A percentile compares a stretch with the other conserved stretches of the same genome.
phyloP scores from a whole-genome alignment of 2,888 invertebrate species.

The Phengaris arion region DNA sequence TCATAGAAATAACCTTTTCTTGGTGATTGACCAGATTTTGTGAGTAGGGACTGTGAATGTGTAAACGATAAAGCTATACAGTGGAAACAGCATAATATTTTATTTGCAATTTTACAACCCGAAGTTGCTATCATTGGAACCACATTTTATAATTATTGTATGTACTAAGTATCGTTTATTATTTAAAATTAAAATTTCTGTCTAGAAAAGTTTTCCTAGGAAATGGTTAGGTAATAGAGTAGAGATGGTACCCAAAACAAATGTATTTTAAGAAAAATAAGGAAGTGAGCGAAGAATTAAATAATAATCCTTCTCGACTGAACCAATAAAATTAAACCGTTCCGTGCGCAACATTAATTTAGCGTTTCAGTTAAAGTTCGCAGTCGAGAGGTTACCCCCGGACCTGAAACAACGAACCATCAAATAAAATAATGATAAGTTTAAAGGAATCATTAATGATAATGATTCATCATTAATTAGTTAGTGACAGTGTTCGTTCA shows the following conservation, averaged over 20 bases:
- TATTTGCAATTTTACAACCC: no score
- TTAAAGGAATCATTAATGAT: slow-evolving; percentile 8
- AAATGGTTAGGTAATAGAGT: no score
- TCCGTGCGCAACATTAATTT: slow-evolving; percentile 51
- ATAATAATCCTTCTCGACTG: background rate
- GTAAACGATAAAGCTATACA: no score
- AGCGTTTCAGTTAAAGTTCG: slow-evolving; percentile 52
- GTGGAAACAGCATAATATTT: no score
- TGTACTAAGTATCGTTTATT: no score
- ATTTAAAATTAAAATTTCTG: no score
- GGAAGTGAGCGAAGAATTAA: background rate
- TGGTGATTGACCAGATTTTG: background rate
- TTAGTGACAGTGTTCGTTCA: slow-evolving; percentile 60
- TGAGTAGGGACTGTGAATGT: background rate
- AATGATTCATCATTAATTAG: slow-evolving; percentile 38
- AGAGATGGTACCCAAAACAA: no score
- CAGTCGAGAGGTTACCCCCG: slow-evolving; percentile 55
- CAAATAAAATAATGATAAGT: background rate
- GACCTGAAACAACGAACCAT: slow-evolving; percentile 26
- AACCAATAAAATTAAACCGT: background rate
- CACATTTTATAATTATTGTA: no score
- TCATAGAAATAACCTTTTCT: background rate
- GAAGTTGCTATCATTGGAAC: no score
- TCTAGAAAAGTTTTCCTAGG: no score
- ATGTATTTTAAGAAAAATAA: background rate